Percentiles rank a stretch among this genome's conserved stretches.
Evolutionary conservation across 1,140 invertebrate genomes (phyloP).

Genomic region (Sitobion miscanthi): DNA sequence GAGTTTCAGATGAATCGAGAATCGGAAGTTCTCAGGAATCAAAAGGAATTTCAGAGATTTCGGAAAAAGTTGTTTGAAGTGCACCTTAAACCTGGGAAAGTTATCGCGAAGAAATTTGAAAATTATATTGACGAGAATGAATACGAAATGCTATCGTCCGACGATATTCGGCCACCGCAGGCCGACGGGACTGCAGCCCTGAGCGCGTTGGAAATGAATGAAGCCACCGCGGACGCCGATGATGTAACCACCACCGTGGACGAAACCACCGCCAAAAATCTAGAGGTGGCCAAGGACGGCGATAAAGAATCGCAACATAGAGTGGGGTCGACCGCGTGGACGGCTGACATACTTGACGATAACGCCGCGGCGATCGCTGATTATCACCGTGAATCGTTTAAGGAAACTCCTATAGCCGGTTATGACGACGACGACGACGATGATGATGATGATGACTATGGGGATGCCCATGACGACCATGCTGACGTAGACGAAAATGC

Average conservation of each 20-base stretch:
- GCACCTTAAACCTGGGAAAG: background rate
- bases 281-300: background rate
- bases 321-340: too few relatives aligned
- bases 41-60: constrained; percentile 2
- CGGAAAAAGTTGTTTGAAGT: background rate
- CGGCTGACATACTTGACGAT: background rate
- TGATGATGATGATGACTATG: background rate
- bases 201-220: background rate
- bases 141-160: background rate
- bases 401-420: background rate
- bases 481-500: background rate
- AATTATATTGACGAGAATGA: background rate
- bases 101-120: background rate
- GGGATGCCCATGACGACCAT: background rate
- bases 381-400: background rate
- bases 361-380: background rate
- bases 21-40: background rate
- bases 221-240: background rate
- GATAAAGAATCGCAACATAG: background rate
- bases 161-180: too few relatives aligned
- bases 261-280: background rate
- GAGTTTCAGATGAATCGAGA: background rate
- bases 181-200: background rate
- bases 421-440: background rate
- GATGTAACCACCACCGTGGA: background rate